A percentile compares a stretch with the other conserved stretches of the same genome.
Evolutionary conservation across 2,797 vertebrate genomes (phyloP).

Genomic region (Gobionotothen gibberifrons): DNA sequence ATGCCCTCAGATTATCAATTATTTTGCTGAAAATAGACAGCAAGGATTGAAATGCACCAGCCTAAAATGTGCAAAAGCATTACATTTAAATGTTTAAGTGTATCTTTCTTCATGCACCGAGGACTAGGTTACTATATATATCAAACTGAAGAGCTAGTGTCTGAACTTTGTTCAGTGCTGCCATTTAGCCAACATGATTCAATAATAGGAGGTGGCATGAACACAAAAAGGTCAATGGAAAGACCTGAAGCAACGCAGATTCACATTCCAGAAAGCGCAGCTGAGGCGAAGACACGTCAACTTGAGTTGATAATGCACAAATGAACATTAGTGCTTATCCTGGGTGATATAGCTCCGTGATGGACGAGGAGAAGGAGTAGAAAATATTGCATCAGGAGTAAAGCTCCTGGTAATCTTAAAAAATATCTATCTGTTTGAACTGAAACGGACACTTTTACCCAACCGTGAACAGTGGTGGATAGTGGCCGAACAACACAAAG

Average conservation of each 20-base stretch:
- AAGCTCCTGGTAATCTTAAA: background rate
- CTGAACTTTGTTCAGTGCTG: background rate
- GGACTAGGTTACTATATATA: background rate
- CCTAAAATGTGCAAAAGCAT: background rate
- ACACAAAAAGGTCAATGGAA: conserved; percentile 20
- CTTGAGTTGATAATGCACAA: conserved; percentile 26
- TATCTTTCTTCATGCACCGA: no score
- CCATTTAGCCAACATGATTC: conserved; percentile 6
- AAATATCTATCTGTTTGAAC: no score
- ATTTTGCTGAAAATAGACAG: no score
- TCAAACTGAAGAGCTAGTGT: background rate
- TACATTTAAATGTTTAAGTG: background rate
- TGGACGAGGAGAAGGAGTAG: background rate
- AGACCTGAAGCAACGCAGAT: conserved; percentile 7
- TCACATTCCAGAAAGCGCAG: conserved; percentile 9
- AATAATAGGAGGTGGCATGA: conserved; percentile 15
- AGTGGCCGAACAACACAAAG: no score
- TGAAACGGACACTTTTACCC: background rate
- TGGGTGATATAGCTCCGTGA: background rate
- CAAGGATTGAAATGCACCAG: background rate
- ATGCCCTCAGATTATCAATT: background rate
- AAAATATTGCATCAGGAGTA: background rate
- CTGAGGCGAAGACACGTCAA: conserved; percentile 6
- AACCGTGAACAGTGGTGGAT: no score
- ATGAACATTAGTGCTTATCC: conserved; percentile 2